A percentile compares a stretch with the other conserved stretches of the same genome.
Evolutionary conservation across 2,797 vertebrate species (phyloP).

Genomic region (Sus cebifrons): DNA sequence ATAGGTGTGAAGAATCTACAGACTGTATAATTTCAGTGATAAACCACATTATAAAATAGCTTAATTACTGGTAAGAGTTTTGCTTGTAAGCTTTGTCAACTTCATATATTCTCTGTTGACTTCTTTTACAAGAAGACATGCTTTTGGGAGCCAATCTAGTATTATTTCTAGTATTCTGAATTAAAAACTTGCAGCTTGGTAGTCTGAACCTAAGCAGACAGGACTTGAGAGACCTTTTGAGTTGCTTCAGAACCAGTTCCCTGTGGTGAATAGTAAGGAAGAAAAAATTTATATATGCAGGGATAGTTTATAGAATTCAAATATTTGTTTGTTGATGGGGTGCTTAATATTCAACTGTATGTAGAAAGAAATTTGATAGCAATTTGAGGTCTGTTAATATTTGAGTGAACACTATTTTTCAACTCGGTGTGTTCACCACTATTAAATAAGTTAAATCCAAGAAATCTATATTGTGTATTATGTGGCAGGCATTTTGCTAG

Average conservation of each 20-base stretch:
- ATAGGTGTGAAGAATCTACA: conserved; percentile 70
- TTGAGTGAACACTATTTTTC: conserved; percentile 57
- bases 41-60: conserved; percentile 68
- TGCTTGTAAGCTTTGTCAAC: not conserved
- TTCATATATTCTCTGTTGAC: conserved; percentile 37
- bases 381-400: conserved; percentile 67
- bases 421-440: conserved; percentile 32
- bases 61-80: conserved; percentile 76
- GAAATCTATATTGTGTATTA: not conserved
- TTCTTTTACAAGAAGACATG: conserved; percentile 36
- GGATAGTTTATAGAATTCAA: conserved; percentile 48
- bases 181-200: conserved; percentile 28
- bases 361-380: conserved; percentile 54
- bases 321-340: conserved; percentile 4
- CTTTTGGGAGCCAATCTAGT: not conserved
- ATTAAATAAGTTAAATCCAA: conserved; percentile 58
- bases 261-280: conserved; percentile 21
- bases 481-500: conserved; percentile 42
- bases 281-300: conserved; percentile 5
- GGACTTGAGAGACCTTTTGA: conserved; percentile 31
- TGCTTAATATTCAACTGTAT: conserved; percentile 52
- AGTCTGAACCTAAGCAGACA: conserved; percentile 20
- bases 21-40: conserved; percentile 56
- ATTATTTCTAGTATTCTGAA: not conserved
- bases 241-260: not conserved